A percentile compares a stretch with the other conserved stretches of the same genome.
These are phyloP conservation scores for Aphaenogaster rudis DNA, from an alignment of 1,140 invertebrate species.

Conservation along the genomic window DNA sequence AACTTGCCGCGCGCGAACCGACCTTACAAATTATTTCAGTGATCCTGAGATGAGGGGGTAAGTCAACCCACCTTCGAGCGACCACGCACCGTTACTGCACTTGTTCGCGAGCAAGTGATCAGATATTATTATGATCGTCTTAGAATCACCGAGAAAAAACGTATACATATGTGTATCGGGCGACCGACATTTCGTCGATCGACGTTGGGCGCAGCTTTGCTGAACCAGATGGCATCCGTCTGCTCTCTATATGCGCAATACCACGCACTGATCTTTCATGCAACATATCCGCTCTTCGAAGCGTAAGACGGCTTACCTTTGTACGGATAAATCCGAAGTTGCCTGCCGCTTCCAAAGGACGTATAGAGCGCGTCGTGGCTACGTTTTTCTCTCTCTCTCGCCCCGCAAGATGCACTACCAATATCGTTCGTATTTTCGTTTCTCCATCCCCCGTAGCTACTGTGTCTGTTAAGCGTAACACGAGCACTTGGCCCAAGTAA, in stretches of 20 bases:
- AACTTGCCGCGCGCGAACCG: not conserved
- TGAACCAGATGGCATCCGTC: constrained; percentile 38
- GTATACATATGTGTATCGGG: not conserved
- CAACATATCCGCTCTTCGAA: constrained; percentile 57
- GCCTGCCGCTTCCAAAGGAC: constrained; percentile 31
- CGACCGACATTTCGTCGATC: constrained; percentile 45
- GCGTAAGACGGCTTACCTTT: constrained; percentile 65
- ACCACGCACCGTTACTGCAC: not conserved
- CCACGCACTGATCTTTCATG: constrained; percentile 63
- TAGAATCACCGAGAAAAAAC: constrained; percentile 10
- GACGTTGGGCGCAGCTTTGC: constrained; percentile 5
- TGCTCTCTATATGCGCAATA: constrained; percentile 58
- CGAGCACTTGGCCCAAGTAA: constrained; percentile 18
- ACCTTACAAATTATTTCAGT: constrained; percentile 7
- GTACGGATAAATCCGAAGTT: constrained; percentile 50
- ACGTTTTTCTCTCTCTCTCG: too few species aligned
- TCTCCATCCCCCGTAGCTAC: constrained; percentile 13
- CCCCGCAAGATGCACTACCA: not conserved
- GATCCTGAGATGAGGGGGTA: not conserved
- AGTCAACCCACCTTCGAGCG: not conserved
- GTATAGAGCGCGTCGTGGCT: not conserved
- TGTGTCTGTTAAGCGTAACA: constrained; percentile 17
- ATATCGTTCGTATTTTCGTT: constrained; percentile 12
- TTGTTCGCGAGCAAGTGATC: constrained; percentile 28
- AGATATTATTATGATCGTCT: constrained; percentile 49